phyloP scores from a whole-genome alignment of 2,888 invertebrate genomes.

The Dione juno region DNA sequence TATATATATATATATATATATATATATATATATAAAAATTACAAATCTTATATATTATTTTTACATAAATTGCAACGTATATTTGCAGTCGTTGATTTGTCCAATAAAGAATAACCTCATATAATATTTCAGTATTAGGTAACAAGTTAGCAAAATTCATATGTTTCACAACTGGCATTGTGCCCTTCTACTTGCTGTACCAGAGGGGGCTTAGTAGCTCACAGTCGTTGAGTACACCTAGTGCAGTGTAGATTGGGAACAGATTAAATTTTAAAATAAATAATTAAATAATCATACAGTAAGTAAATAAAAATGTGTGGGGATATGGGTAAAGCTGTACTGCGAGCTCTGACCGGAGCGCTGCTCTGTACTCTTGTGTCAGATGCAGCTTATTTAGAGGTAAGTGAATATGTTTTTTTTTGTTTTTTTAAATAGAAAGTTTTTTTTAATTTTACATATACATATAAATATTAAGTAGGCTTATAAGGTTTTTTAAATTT shows the following conservation, averaged over 20 bases:
- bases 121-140: conserved; percentile 13
- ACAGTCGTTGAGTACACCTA: conserved; percentile 33
- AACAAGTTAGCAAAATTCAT: conserved; percentile 18
- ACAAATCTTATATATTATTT: no score
- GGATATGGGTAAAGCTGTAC: conserved; percentile 78
- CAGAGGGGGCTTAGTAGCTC: conserved; percentile 35
- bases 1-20: no score
- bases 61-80: neutral
- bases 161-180: conserved; percentile 18
- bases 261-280: conserved; percentile 32
- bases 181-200: conserved; percentile 37
- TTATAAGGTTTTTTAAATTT: no score
- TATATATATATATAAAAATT: no score
- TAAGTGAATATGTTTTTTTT: conserved; percentile 47
- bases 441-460: no score
- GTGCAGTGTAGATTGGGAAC: conserved; percentile 39
- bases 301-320: conserved; percentile 66
- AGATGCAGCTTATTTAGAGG: conserved; percentile 78
- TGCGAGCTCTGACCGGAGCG: conserved; percentile 76
- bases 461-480: no score
- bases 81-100: neutral
- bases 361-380: conserved; percentile 73
- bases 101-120: neutral
- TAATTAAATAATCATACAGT: conserved; percentile 8
- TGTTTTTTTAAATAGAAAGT: neutral